Base-by-base conservation (phyloP, 2,888 invertebrate species). In the Molanna angustata region DNA sequence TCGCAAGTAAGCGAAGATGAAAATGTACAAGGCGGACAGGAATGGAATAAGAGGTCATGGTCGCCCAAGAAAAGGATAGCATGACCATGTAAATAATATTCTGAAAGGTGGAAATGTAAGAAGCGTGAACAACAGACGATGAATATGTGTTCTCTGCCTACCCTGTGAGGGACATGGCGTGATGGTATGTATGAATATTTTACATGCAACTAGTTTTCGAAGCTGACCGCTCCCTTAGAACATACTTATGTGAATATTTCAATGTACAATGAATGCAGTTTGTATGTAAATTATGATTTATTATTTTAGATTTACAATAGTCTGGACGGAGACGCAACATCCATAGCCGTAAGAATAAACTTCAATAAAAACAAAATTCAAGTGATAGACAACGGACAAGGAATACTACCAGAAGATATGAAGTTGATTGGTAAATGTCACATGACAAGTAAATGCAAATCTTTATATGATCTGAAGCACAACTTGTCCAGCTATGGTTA, bases 311-410 rank as follows among this genome's bases (percentile, higher is more conserved):
- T 86, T 21, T 73, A 80, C 56, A 89, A 90, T 69, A 77, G 86
- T 19, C 66, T 90, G 56, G 86, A 88, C 69, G 86, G 86, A 7
- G 76, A 78, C 57, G 80, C 89, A 1, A 81, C 80, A 14, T 82
- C 84, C 18, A 79, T 91, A 51, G 87, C 86, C 16, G 74, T 90
- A 46, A 74, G 88, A 63, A 66, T 90, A 18, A 73, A 88, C 66
- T 68, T 83, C 19, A 65, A 71, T 50, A 74, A 79, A 56, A 78
- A 76, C 62, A 77, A 75, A 60, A 75, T 91, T 59, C 86, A 87
- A 78, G 84, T 90, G 4, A 76, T 89, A 32, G 91, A 91, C 65
- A 88, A 90, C 73, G 90, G 90, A 1, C 62, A 59, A 61, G 91
- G 91, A 2, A 80, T 91, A 21, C 61, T 69, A 2, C 67, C 71